These are phyloP conservation scores for Diloba caeruleocephala DNA, from an alignment of 2,888 invertebrate species.

Conservation along the genomic window DNA sequence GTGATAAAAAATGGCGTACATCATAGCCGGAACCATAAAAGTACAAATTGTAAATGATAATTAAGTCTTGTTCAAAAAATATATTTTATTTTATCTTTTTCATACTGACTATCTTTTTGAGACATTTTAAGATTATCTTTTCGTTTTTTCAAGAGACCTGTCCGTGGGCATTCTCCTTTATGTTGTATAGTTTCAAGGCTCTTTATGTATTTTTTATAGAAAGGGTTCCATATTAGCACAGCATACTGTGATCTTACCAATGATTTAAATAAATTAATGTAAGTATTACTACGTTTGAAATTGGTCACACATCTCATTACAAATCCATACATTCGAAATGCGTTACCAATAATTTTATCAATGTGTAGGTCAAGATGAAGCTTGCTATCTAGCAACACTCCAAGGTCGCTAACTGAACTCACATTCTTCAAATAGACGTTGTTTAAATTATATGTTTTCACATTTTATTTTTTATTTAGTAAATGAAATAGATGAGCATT, in stretches of 20 bases:
- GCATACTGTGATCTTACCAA: not conserved
- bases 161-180: too few species aligned
- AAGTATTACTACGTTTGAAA: not conserved
- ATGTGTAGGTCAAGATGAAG: constrained; percentile 7
- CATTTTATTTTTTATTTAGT: constrained; percentile 5
- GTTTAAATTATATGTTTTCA: not conserved
- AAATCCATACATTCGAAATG: constrained; percentile 3
- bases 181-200: not conserved
- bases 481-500: constrained; percentile 1
- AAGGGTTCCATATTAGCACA: constrained; percentile 1
- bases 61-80: too few species aligned
- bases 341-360: constrained; percentile 1
- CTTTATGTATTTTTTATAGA: constrained; percentile 1
- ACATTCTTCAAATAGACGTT: not conserved
- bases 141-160: too few species aligned
- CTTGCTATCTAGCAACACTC: not conserved
- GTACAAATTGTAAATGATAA: too few species aligned
- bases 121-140: too few species aligned
- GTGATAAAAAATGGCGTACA: too few species aligned
- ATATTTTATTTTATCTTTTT: too few species aligned
- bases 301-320: constrained; percentile 5
- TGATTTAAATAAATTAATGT: not conserved
- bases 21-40: too few species aligned
- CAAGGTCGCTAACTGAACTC: not conserved
- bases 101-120: too few species aligned